Conservation (phyloP, 1,140 invertebrate species). For the Nixonia krombeini region DNA sequence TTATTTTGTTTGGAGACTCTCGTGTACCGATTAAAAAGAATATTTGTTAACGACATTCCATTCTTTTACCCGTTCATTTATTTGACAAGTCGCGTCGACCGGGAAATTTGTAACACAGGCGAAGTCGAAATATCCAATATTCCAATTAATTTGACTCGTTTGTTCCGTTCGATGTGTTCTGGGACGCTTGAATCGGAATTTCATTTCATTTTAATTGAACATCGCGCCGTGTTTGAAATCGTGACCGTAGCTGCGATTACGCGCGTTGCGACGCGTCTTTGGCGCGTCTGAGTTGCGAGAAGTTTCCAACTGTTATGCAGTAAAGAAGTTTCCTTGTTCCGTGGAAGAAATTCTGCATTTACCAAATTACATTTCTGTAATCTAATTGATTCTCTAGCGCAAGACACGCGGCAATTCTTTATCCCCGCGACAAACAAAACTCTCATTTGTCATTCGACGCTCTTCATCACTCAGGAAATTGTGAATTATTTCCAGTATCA, state of each 20-base stretch:
- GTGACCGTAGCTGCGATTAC: conserved; percentile 35
- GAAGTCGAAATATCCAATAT: conserved; percentile 51
- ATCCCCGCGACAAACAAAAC: no score
- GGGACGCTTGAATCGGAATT: conserved; percentile 54
- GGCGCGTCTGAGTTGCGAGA: neutral
- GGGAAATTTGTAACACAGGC: conserved; percentile 32
- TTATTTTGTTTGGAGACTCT: no score
- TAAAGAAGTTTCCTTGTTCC: no score
- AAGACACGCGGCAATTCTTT: no score
- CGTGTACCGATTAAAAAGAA: conserved; percentile 16
- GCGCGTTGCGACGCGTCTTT: conserved; percentile 13
- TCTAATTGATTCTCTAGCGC: no score
- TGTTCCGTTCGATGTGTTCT: conserved; percentile 32
- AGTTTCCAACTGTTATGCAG: no score
- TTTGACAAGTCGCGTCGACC: conserved; percentile 30
- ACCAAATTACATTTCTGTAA: no score
- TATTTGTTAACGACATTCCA: conserved; percentile 38
- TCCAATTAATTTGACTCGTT: conserved; percentile 43
- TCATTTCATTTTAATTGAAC: conserved; percentile 65
- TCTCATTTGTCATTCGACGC: no score
- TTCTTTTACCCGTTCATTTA: conserved; percentile 36
- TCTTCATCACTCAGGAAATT: no score
- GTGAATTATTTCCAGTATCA: no score
- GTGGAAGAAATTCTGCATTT: no score
- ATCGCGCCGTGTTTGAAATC: conserved; percentile 49